Evolutionary conservation across 1,140 invertebrate species (phyloP), one percentile per base, ranked within the genome.

Genomic region (Stenopsyche tienmushanensis): DNA sequence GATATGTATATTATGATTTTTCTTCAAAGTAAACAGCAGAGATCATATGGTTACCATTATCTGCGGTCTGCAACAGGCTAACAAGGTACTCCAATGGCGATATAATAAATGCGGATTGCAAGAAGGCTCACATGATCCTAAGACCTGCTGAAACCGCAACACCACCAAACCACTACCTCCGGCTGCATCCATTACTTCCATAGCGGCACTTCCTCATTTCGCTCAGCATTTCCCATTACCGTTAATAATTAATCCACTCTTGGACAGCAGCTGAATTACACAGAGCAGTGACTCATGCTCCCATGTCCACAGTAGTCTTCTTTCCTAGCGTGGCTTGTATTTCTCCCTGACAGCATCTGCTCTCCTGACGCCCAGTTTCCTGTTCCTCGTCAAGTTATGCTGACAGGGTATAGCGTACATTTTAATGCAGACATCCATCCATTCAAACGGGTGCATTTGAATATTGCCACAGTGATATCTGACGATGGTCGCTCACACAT

Each of bases 391-490:
- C n/a, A n/a, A n/a, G n/a, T n/a, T n/a, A n/a, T n/a, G n/a, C 15
- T 25, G 25, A 25, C 49, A 20, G 25, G 18, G 7, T 25, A 20
- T 3, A 20, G 15, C 21, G 20, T 21, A 9, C 44, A 34, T 13
- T 34, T 13, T 7, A 34, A 34, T 34, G 29, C 29, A 34, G 13
- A 20, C 44, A 2, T 7, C 44, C 44, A 45, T 45, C 21, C 44
- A 45, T 45, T 17, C 15, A 45, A 45, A 20, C 49, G 29, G 29
- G 49, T 52, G 25, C 5, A 52, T 52, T 52, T 23, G 18, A 52
- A 52, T 23, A 17, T 34, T 20, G 7, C 18, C 18, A 52, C 49
- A 52, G 25, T 52, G 49, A 52, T 52, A 52, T 20, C 49, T 52
- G 15, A 52, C 49, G 21, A n/a, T 20, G 15, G 15, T 13, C 49